Percentiles rank a stretch among this genome's conserved stretches.
Evolutionary conservation across 2,888 invertebrate genomes (phyloP).

Genomic region (Sminthurides aquaticus): DNA sequence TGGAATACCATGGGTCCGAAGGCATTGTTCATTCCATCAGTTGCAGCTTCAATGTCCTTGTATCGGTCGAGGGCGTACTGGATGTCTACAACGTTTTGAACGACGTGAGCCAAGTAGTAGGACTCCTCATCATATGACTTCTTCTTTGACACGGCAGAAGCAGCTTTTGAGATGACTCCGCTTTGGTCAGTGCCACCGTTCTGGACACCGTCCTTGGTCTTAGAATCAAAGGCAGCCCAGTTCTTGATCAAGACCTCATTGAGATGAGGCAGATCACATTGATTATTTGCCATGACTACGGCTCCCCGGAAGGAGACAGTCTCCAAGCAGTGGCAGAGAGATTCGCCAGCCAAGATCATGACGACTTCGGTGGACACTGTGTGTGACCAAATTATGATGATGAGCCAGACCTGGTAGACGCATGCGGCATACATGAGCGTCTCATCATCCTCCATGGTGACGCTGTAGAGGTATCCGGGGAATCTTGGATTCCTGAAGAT

Average conservation of each 20-base stretch:
- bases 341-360: conserved; percentile 37
- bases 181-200: conserved; percentile 2
- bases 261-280: conserved; percentile 40
- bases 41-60: conserved; percentile 42
- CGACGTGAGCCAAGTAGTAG: conserved; percentile 40
- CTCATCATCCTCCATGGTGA: conserved; percentile 30
- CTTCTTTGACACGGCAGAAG: conserved; percentile 16
- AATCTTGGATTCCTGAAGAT: conserved; percentile 26
- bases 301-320: conserved; percentile 39
- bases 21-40: conserved; percentile 39
- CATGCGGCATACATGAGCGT: conserved; percentile 24
- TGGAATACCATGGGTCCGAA: conserved; percentile 38
- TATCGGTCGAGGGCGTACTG: conserved; percentile 42
- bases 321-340: conserved; percentile 39
- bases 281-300: conserved; percentile 42
- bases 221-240: conserved; percentile 39
- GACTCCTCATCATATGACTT: conserved; percentile 36
- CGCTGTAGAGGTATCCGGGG: conserved; percentile 35
- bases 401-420: conserved; percentile 38
- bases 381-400: conserved; percentile 37
- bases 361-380: conserved; percentile 37
- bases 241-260: conserved; percentile 42
- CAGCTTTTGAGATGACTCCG: conserved; percentile 11
- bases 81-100: conserved; percentile 42
- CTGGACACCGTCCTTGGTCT: conserved; percentile 12